phyloP scores from a whole-genome alignment of 2,888 invertebrate genomes.

The Chaetoderma sp. region DNA sequence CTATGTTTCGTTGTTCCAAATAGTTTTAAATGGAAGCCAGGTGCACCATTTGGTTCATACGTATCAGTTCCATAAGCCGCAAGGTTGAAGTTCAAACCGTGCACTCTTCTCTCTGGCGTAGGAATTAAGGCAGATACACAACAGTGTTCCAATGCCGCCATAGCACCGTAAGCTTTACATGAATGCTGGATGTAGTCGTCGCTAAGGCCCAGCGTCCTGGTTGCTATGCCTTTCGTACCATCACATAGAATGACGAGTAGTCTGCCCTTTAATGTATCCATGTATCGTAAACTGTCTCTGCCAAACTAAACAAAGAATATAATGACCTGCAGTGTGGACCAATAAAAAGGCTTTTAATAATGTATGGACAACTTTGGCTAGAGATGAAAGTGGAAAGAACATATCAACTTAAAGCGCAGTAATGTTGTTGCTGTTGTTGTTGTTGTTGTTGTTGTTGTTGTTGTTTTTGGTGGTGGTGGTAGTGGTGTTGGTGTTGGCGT shows the following conservation, averaged over 20 bases:
- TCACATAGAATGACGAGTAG: conserved; percentile 61
- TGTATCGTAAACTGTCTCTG: conserved; percentile 48
- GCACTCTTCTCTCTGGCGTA: conserved; percentile 43
- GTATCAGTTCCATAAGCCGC: conserved; percentile 50
- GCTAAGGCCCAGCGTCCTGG: conserved; percentile 56
- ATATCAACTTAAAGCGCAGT: conserved; percentile 12
- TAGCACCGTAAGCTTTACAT: conserved; percentile 59
- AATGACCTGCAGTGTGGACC: no score
- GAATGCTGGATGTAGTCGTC: conserved; percentile 59
- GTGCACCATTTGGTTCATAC: conserved; percentile 40
- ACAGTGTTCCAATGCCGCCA: conserved; percentile 55
- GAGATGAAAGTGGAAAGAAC: background rate
- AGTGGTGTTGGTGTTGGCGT: no score
- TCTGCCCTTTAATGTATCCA: conserved; percentile 47
- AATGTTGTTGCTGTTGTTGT: conserved; percentile 21
- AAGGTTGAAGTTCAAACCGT: conserved; percentile 60
- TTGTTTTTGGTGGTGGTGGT: no score
- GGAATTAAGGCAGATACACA: conserved; percentile 43
- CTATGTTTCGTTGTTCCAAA: conserved; percentile 60
- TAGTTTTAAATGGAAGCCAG: conserved; percentile 60
- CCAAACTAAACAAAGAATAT: conserved; percentile 51
- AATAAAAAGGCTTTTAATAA: no score
- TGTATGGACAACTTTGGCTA: background rate
- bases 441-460: conserved; percentile 24
- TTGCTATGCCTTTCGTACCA: conserved; percentile 55